Evolutionary conservation across 1,140 invertebrate species (phyloP), one percentile per base, ranked within the genome.

Genomic region (Brachionus paranguensis): DNA sequence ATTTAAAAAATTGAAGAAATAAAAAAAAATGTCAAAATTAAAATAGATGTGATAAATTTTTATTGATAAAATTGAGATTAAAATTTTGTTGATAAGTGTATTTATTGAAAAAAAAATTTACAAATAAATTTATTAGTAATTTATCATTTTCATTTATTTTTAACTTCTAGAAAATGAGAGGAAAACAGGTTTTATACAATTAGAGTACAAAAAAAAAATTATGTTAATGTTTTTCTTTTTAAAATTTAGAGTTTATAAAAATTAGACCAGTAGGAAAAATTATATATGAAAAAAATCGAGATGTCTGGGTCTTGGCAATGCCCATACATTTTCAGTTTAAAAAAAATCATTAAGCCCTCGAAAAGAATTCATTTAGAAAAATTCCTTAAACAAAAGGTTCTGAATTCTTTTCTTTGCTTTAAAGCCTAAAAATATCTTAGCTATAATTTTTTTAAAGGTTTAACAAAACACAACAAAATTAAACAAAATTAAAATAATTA

Each of bases 391-490:
- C 17, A 60, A 55, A 60, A 60, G 53, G 53, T 10, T 60, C 53
- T 24, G 20, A 68, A 68, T 68, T 68, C 65, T 68, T 68, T 68
- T 68, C 33, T 12, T n/a, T 68, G 65, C 27, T 33, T 68, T 5
- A 68, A 37, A 68, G 27, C 33, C 33, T 33, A 33, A 68, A 68
- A 68, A 68, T 37, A 33, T 33, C 17, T 20, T n/a, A 64, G 55
- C 12, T 68, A 68, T 33, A 27, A 20, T 60, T 60, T 68, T 68
- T 68, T 68, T 68, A 68, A 76, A 76, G 72, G 72, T 76, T 76
- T 50, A 76, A 76, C 43, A 68, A 20, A 74, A 74, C 33, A 74
- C 70, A 76, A 76, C 72, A 76, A 43, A 72, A 72, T 11, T 33
- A 72, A 72, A 72, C 29, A 43, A 72, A n/a, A 72, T 41, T 41